These are phyloP conservation scores for roundworm (Caenorhabditis elegans) DNA, from an alignment of 1,140 invertebrate genomes.

Conservation along the genomic window WBcel235 BX284605.5:5274501-5275000, in stretches of 20 bases:
- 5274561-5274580: slow-evolving; percentile 80
- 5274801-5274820: slow-evolving; percentile 35
- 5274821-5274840: slow-evolving; percentile 36
- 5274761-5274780: slow-evolving; percentile 31
- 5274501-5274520: slow-evolving; percentile 97
- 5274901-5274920: too few relatives aligned
- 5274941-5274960: too few relatives aligned
- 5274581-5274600: slow-evolving; percentile 64
- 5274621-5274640: neutral
- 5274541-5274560: slow-evolving; percentile 98
- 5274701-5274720: slow-evolving; percentile 44
- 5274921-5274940: too few relatives aligned
- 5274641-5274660: slow-evolving; percentile 34
- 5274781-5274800: slow-evolving; percentile 30
- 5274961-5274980: too few relatives aligned
- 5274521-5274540: slow-evolving; percentile 99
- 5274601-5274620: slow-evolving; percentile 58
- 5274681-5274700: slow-evolving; percentile 25
- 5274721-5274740: slow-evolving; percentile 37
- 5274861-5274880: slow-evolving; percentile 38
- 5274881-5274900: slow-evolving; percentile 26
- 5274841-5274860: slow-evolving; percentile 38
- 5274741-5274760: slow-evolving; percentile 36
- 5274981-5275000: too few relatives aligned
- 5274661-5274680: slow-evolving; percentile 31